Evolutionary conservation across 1,140 invertebrate genomes (phyloP).

Genomic region (Goniozus legneri): DNA sequence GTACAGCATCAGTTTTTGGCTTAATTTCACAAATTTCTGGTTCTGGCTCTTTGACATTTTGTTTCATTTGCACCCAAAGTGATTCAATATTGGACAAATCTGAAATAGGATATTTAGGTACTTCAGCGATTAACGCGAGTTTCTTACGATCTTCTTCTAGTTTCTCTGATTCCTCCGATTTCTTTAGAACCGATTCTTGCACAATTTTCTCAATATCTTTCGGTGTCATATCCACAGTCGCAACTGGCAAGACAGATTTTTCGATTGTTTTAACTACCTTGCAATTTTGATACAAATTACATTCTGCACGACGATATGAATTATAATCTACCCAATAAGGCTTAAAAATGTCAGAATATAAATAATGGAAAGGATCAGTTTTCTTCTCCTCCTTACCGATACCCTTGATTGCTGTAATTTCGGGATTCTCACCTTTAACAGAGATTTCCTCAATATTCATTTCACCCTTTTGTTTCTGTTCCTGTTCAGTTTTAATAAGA

Average conservation of each 20-base stretch:
- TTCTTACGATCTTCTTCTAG: not conserved
- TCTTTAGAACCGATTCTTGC: constrained; percentile 37
- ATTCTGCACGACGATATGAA: constrained; percentile 35
- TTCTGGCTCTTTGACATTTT: not conserved
- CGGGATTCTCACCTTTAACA: not conserved
- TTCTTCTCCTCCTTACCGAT: not conserved
- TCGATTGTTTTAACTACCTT: constrained; percentile 33
- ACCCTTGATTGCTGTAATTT: constrained; percentile 6
- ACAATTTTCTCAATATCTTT: constrained; percentile 34
- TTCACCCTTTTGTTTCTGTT: not conserved
- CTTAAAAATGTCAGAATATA: constrained; percentile 33
- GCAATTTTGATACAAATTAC: constrained; percentile 33
- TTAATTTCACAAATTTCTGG: constrained; percentile 1
- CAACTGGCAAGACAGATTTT: constrained; percentile 14
- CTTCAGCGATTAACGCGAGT: constrained; percentile 14
- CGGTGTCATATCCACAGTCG: not conserved
- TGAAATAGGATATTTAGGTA: constrained; percentile 25
- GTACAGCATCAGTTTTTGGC: not conserved
- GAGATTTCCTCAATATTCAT: constrained; percentile 1
- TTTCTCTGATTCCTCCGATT: constrained; percentile 1
- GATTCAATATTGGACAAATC: constrained; percentile 25
- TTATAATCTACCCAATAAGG: constrained; percentile 42
- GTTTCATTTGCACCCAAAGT: constrained; percentile 24
- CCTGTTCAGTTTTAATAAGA: not conserved
- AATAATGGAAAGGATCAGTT: not conserved